Evolutionary conservation across 2,113 vertebrate species (phyloP), one percentile per base, ranked within the genome.

Genomic region (Girardinichthys multiradiatus): DNA sequence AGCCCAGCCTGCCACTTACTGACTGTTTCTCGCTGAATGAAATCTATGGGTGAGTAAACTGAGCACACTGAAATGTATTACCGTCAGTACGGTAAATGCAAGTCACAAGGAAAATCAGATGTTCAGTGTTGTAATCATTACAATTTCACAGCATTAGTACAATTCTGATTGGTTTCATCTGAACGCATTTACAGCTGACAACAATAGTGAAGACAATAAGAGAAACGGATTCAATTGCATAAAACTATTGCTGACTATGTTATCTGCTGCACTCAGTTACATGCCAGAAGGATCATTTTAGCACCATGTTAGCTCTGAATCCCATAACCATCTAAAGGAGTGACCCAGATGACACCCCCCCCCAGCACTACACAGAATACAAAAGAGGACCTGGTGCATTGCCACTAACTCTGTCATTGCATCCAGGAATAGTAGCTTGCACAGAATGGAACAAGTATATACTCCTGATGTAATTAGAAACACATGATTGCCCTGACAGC

Each of bases 381-480:
- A 89, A 79, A 86, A 82, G 80, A 30, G 70, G 77, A 84, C 79
- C 77, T 79, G 80, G 74, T 85, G 78, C 76, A 71, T 70, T 65
- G 81, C 72, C 84, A 87, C 72, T 54, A 80, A 80, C 72, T 84
- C 76, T 70, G 84, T 87, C 82, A 85, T 82, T 70, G 78, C 67
- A 86, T 85, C 88, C 89, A 90, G 73, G 86, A 93, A 94, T 92
- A 92, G 93, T 82, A 88, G 70, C 84, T 42, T 81, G 68, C 82
- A 84, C 62, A 58, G 60, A 62, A 70, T 70, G 72, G 71, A 82
- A 72, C 77, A 85, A 39, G 83, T 78, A 82, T 64, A 84, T 77
- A 74, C 74, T 73, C 81, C 91, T 90, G 91, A 92, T 85, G 88
- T 90, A 91, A 82, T 82, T 73, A 83, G 85, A 89, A 91, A 90